phyloP scores from a whole-genome alignment of 1,140 invertebrate genomes.

The Scaptomyza pallida region DNA sequence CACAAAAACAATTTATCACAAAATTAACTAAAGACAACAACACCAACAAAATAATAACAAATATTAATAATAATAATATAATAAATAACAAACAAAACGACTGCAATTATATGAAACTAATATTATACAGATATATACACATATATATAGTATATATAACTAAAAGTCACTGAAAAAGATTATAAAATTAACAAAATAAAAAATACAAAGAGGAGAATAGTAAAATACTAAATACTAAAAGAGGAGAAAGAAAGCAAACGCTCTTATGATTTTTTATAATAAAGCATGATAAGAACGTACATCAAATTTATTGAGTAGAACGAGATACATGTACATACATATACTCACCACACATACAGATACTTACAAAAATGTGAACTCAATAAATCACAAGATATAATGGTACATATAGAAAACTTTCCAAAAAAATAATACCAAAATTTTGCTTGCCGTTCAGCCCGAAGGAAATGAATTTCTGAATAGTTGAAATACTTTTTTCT shows the following conservation, averaged over 20 bases:
- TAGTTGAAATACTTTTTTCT: constrained; percentile 40
- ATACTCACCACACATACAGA: constrained; percentile 1
- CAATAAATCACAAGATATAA: constrained; percentile 16
- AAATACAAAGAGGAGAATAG: constrained; percentile 2
- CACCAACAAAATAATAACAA: constrained; percentile 33
- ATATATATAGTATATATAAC: constrained; percentile 11
- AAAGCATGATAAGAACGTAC: constrained; percentile 31
- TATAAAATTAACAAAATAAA: not conserved
- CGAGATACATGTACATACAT: constrained; percentile 1
- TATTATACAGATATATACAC: constrained; percentile 7
- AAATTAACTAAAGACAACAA: constrained; percentile 23
- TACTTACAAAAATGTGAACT: constrained; percentile 16
- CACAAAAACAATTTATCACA: constrained; percentile 17
- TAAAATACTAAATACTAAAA: constrained; percentile 28
- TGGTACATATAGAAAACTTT: not conserved
- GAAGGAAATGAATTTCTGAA: constrained; percentile 27
- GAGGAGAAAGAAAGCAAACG: constrained; percentile 57
- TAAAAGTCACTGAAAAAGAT: constrained; percentile 28
- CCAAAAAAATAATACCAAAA: constrained; percentile 21
- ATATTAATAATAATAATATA: constrained; percentile 4
- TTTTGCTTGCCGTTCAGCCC: constrained; percentile 38
- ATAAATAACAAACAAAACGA: constrained; percentile 44
- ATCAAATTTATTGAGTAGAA: constrained; percentile 1
- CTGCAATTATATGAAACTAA: constrained; percentile 59
- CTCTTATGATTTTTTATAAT: constrained; percentile 79